These are phyloP conservation scores for Drosophila nannoptera DNA, from an alignment of 1,140 invertebrate genomes.

Conservation along the genomic window DNA sequence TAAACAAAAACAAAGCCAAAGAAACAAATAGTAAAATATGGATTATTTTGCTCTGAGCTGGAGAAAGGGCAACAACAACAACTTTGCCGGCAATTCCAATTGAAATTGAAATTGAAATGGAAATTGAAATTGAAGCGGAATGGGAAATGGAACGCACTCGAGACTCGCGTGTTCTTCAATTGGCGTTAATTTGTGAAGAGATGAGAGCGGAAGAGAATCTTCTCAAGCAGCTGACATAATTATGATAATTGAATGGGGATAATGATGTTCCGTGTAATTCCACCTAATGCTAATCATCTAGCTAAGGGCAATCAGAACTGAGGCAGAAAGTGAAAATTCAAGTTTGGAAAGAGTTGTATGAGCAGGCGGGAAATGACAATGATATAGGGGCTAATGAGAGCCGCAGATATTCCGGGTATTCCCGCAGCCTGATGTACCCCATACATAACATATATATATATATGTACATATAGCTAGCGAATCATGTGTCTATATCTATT, in stretches of 20 bases:
- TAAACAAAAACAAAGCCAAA: constrained; percentile 9
- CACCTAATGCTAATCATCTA: too few species aligned
- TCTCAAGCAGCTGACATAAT: constrained; percentile 5
- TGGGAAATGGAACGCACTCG: constrained; percentile 68
- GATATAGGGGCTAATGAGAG: too few species aligned
- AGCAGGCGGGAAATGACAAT: not conserved
- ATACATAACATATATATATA: not conserved
- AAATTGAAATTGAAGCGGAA: constrained; percentile 49
- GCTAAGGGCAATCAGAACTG: too few species aligned
- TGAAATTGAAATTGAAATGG: constrained; percentile 45
- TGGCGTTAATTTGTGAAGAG: constrained; percentile 41
- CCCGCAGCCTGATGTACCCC: not conserved
- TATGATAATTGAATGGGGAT: constrained; percentile 13
- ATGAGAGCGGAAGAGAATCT: constrained; percentile 15
- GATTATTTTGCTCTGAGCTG: constrained; percentile 59
- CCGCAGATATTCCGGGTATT: too few species aligned
- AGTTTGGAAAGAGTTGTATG: not conserved
- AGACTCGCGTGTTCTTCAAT: constrained; percentile 28
- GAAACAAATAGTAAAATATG: constrained; percentile 45
- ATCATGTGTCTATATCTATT: not conserved
- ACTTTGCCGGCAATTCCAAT: constrained; percentile 61
- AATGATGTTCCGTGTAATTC: not conserved
- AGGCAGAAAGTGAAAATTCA: not conserved
- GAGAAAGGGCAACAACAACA: constrained; percentile 39
- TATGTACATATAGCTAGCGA: not conserved